phyloP scores from a whole-genome alignment of 2,797 vertebrate genomes.

The Halcyon smyrnensis region DNA sequence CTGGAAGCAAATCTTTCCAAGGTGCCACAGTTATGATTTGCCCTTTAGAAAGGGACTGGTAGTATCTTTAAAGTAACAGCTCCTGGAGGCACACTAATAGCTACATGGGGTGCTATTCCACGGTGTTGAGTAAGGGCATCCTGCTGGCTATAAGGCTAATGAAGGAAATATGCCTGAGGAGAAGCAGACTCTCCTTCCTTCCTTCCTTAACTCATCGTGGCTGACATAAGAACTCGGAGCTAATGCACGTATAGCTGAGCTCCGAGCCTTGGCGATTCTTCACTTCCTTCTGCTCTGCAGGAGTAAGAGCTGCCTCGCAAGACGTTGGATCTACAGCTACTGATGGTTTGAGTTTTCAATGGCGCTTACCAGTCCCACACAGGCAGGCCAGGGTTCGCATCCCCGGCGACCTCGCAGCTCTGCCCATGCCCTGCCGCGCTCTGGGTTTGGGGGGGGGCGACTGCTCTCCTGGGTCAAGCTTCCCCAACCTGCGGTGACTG shows the following conservation, averaged over 20 bases:
- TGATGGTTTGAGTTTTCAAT: rapidly evolving
- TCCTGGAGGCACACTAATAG: not conserved
- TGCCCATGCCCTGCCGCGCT: no score
- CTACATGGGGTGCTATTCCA: not conserved
- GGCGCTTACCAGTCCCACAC: rapidly evolving
- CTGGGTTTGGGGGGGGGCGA: not conserved
- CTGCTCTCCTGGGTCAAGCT: not conserved
- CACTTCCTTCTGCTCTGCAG: not conserved
- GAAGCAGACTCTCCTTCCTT: constrained; percentile 8
- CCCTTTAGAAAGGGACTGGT: constrained; percentile 11
- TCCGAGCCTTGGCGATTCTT: not conserved
- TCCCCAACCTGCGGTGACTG: no score
- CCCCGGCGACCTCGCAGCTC: not conserved
- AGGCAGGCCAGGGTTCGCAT: not conserved
- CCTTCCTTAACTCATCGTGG: not conserved
- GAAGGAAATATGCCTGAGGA: constrained; percentile 26
- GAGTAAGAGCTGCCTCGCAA: not conserved
- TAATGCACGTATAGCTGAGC: not conserved
- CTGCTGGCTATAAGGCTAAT: constrained; percentile 21
- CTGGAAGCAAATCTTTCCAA: constrained; percentile 42
- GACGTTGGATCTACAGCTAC: rapidly evolving
- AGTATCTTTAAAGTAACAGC: constrained; percentile 44
- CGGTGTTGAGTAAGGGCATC: constrained; percentile 22
- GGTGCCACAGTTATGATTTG: constrained; percentile 21
- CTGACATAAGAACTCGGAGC: not conserved